These are phyloP conservation scores for Tachycineta bicolor DNA, from an alignment of 2,113 vertebrate genomes.

Conservation along the genomic window DNA sequence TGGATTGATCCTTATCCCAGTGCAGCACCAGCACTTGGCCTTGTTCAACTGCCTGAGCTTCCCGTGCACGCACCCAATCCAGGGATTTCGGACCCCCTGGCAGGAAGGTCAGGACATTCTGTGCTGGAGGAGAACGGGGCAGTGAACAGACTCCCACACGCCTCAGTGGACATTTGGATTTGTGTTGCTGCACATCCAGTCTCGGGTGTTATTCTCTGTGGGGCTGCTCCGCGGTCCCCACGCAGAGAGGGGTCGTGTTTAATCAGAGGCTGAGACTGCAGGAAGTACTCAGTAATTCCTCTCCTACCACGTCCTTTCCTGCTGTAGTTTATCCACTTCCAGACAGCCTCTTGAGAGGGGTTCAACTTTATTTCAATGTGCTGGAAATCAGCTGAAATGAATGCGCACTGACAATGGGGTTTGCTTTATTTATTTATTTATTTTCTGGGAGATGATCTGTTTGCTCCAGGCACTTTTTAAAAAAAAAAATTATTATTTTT, in stretches of 20 bases:
- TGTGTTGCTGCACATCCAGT: neutral
- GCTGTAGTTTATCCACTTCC: neutral
- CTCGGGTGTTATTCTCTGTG: neutral
- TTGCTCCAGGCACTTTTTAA: neutral
- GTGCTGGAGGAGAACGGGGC: accelerated
- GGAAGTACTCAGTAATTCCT: neutral
- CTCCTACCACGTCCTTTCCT: neutral
- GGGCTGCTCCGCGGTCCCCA: neutral
- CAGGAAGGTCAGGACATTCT: neutral
- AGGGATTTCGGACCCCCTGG: neutral
- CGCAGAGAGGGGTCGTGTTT: neutral
- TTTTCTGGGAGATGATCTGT: neutral
- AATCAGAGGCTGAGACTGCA: neutral
- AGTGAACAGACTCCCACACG: accelerated
- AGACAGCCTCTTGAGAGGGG: neutral
- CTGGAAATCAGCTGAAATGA: neutral
- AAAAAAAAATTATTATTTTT: too few relatives aligned
- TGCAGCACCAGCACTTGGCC: neutral
- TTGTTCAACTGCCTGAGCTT: too few relatives aligned
- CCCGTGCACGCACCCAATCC: accelerated
- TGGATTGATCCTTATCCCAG: accelerated
- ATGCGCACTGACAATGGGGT: neutral
- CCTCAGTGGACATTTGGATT: neutral
- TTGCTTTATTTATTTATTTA: neutral
- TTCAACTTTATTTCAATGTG: neutral